These are phyloP conservation scores for Hofmannophila pseudospretella DNA, from an alignment of 2,888 invertebrate genomes.

Conservation along the genomic window DNA sequence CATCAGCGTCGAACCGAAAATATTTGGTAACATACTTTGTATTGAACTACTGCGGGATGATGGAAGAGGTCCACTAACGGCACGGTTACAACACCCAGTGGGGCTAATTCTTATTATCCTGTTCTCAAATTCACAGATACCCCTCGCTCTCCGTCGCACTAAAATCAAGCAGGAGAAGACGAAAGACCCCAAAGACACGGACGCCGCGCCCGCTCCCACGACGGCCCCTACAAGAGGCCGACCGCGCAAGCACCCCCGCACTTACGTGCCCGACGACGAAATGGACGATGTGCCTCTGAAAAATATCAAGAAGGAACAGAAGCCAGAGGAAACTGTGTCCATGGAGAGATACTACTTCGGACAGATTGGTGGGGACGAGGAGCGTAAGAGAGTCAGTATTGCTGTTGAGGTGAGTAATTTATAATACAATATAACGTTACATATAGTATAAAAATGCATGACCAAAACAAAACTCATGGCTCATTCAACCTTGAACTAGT, in stretches of 20 bases:
- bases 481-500: too few relatives aligned
- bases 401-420: constrained; percentile 52
- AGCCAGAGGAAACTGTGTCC: constrained; percentile 69
- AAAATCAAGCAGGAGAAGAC: constrained; percentile 57
- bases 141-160: constrained; percentile 54
- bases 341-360: constrained; percentile 83
- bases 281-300: constrained; percentile 60
- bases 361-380: constrained; percentile 50
- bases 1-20: too few relatives aligned
- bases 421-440: too few relatives aligned
- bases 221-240: constrained; percentile 19
- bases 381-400: constrained; percentile 36
- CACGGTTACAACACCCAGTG: too few relatives aligned
- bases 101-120: too few relatives aligned
- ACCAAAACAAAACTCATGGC: too few relatives aligned
- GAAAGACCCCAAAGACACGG: constrained; percentile 29
- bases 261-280: constrained; percentile 55
- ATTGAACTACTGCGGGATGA: too few relatives aligned
- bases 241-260: constrained; percentile 46
- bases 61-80: too few relatives aligned
- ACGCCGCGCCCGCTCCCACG: constrained; percentile 11
- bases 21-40: too few relatives aligned
- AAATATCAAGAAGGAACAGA: constrained; percentile 59
- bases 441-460: too few relatives aligned
- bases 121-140: constrained; percentile 40